phyloP scores from a whole-genome alignment of 2,113 vertebrate species.

The Sigmodon hispidus region DNA sequence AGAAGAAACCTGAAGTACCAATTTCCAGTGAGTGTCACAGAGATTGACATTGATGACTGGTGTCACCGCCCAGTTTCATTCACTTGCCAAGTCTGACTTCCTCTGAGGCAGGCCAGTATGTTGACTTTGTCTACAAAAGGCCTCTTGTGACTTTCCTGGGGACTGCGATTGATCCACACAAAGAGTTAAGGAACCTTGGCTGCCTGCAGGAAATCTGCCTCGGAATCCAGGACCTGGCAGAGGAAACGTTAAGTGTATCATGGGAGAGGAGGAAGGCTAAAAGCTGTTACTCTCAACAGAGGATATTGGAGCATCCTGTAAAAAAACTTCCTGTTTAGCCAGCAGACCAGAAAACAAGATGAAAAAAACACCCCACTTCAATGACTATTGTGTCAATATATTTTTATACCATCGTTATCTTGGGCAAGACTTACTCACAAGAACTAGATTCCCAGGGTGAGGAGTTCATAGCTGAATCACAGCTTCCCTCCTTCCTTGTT shows the following conservation, averaged over 20 bases:
- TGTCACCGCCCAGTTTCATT: neutral
- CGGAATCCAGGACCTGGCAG: slow-evolving; percentile 63
- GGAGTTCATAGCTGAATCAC: neutral
- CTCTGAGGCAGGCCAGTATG: neutral
- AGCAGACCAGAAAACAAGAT: slow-evolving; percentile 85
- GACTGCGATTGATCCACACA: neutral
- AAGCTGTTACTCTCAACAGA: slow-evolving; percentile 78
- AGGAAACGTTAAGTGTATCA: slow-evolving; percentile 80
- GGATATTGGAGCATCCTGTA: slow-evolving; percentile 86
- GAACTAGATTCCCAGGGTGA: slow-evolving; percentile 29
- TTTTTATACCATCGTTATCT: slow-evolving; percentile 82
- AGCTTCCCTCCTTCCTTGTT: slow-evolving; percentile 1
- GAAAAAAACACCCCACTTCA: slow-evolving; percentile 73
- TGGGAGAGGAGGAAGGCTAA: slow-evolving; percentile 86
- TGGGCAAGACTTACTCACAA: slow-evolving; percentile 72
- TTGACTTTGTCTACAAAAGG: neutral
- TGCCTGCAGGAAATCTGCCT: slow-evolving; percentile 84
- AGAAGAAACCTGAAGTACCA: slow-evolving; percentile 43
- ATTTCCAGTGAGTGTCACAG: neutral
- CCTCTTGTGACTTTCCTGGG: neutral
- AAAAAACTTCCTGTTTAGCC: slow-evolving; percentile 89
- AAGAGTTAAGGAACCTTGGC: slow-evolving; percentile 78
- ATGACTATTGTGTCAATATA: slow-evolving; percentile 72
- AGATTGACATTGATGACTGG: neutral
- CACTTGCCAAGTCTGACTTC: slow-evolving; percentile 24